Evolutionary conservation across 2,113 vertebrate species (phyloP).

Genomic region (Micronycteris hirsuta): DNA sequence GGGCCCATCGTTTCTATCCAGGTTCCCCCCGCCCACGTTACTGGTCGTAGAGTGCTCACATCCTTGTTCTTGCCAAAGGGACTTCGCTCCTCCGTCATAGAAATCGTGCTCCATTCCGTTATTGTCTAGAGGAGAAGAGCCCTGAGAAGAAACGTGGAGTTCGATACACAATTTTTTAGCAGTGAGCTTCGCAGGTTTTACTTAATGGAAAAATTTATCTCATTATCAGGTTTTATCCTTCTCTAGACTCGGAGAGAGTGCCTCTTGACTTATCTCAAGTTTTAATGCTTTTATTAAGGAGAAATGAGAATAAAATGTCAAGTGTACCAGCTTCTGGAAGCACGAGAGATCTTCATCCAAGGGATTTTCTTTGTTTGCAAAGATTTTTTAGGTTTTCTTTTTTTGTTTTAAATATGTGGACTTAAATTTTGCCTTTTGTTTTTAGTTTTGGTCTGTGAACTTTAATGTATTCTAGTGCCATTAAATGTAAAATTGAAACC

Average conservation of each 20-base stretch:
- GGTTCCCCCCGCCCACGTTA: background rate
- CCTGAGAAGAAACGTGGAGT: slow-evolving; percentile 21
- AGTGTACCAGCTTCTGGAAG: background rate
- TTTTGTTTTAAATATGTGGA: background rate
- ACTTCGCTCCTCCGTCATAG: background rate
- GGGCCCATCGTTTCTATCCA: background rate
- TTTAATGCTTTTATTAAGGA: slow-evolving; percentile 31
- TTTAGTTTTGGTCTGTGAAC: background rate
- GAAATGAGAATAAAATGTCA: background rate
- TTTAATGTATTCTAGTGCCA: background rate
- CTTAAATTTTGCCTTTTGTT: background rate
- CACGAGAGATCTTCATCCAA: background rate
- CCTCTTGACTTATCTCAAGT: slow-evolving; percentile 3
- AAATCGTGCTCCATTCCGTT: slow-evolving; percentile 46
- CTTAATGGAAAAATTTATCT: slow-evolving; percentile 20
- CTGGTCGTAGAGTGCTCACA: background rate
- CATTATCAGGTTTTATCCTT: background rate
- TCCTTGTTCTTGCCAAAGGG: background rate
- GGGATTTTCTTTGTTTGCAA: slow-evolving; percentile 59
- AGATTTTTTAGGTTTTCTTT: background rate
- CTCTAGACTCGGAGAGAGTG: background rate
- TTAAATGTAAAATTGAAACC: slow-evolving; percentile 27
- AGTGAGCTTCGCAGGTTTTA: background rate
- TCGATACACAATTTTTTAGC: background rate
- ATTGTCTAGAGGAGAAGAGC: slow-evolving; percentile 54